Evolutionary conservation across 37 sponge, comb jelly and placozoan species (phyloP).

Genomic region (Agelas oroides): DNA sequence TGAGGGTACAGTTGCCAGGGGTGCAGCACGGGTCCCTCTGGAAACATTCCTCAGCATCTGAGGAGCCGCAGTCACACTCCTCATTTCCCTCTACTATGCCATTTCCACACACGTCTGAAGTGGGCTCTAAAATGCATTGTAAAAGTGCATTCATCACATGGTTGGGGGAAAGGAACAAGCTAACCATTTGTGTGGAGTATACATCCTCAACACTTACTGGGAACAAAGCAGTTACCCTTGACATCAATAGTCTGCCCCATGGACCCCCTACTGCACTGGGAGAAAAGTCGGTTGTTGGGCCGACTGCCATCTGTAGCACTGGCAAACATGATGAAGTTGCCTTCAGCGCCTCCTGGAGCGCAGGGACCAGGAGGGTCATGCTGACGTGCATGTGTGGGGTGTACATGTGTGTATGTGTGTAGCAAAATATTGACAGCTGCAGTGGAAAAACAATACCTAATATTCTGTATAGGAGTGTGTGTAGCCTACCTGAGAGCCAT

Average conservation of each 20-base stretch:
- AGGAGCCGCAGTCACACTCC: slow-evolving; percentile 77
- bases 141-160: no score
- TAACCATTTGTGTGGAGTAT: no score
- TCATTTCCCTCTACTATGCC: slow-evolving; percentile 71
- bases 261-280: slow-evolving; percentile 53
- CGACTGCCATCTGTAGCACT: slow-evolving; percentile 62
- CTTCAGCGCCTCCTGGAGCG: slow-evolving; percentile 45
- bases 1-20: slow-evolving; percentile 64
- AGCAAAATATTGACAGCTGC: no score
- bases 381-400: slow-evolving; percentile 7
- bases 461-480: not conserved
- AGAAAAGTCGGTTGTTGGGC: slow-evolving; percentile 53
- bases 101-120: slow-evolving; percentile 72
- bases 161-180: no score
- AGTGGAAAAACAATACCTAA: not conserved
- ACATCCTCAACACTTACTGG: slow-evolving; percentile 46
- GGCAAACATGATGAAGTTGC: slow-evolving; percentile 81
- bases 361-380: slow-evolving; percentile 66
- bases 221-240: slow-evolving; percentile 59
- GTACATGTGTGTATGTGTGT: not conserved
- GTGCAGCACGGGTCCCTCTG: slow-evolving; percentile 61
- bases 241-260: slow-evolving; percentile 58
- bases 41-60: slow-evolving; percentile 18
- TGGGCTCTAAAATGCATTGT: slow-evolving; percentile 50
- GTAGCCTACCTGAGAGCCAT: slow-evolving; percentile 74